Evolutionary conservation across 2,113 vertebrate genomes (phyloP).

Genomic region (Calidris pygmaea): DNA sequence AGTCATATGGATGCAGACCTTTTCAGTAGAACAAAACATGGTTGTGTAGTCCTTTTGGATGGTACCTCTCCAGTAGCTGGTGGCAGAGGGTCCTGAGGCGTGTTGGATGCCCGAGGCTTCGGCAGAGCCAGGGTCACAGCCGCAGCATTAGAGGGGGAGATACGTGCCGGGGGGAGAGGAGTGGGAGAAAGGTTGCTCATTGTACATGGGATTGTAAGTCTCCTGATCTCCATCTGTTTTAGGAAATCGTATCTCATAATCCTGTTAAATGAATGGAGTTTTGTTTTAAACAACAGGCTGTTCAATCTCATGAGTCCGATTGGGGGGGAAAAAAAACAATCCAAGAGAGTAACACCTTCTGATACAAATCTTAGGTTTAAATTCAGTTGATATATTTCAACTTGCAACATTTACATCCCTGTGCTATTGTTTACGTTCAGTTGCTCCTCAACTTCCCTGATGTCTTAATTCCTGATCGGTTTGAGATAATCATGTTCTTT

Average conservation of each 20-base stretch:
- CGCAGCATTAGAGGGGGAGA: not conserved
- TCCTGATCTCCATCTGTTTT: not conserved
- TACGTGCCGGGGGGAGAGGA: not conserved
- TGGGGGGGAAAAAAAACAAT: accelerated
- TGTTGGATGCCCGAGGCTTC: not conserved
- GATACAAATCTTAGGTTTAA: not conserved
- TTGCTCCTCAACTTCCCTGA: not conserved
- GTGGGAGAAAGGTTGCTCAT: not conserved
- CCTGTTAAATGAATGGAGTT: not conserved
- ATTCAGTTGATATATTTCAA: not conserved
- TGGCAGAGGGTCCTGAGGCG: not conserved
- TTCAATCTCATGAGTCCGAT: not conserved
- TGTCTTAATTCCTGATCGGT: not conserved
- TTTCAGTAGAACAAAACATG: not conserved
- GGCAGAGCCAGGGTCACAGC: not conserved
- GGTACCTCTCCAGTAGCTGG: not conserved
- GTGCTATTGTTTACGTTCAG: not conserved
- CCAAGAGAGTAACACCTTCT: not conserved
- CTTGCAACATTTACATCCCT: not conserved
- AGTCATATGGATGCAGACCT: not conserved
- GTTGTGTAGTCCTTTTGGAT: not conserved
- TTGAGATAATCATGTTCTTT: not conserved
- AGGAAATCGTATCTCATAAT: not conserved
- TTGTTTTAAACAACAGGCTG: not conserved
- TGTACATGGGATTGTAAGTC: accelerated